A percentile compares a stretch with the other conserved stretches of the same genome.
Conservation (phyloP, 2,113 vertebrate species). For the Gasterosteus nipponicus region DNA sequence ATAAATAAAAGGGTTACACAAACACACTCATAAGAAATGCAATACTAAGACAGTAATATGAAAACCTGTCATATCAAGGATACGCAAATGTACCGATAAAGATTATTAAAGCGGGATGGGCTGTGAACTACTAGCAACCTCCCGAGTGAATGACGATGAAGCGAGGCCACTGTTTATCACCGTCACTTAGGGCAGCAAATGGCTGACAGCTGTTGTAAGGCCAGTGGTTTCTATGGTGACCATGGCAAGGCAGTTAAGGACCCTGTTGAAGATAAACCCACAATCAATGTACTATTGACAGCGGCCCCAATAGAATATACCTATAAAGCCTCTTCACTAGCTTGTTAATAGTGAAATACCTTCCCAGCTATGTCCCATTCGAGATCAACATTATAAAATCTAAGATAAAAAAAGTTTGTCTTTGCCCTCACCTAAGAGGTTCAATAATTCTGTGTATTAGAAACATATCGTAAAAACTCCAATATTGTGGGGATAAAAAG, state of each 20-base stretch:
- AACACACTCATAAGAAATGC: slow-evolving; percentile 28
- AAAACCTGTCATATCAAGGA: slow-evolving; percentile 36
- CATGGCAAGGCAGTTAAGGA: slow-evolving; percentile 26
- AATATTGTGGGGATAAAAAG: not conserved
- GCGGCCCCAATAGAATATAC: not conserved
- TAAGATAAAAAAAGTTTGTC: not conserved
- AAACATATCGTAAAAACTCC: not conserved
- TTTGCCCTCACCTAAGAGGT: not conserved
- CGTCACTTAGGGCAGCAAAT: slow-evolving; percentile 44
- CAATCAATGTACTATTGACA: slow-evolving; percentile 2
- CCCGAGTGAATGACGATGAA: slow-evolving; percentile 40
- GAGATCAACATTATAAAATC: not conserved
- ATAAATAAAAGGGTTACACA: slow-evolving; percentile 34
- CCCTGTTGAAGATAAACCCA: slow-evolving; percentile 10
- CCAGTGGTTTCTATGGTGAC: slow-evolving; percentile 47
- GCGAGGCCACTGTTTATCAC: slow-evolving; percentile 55
- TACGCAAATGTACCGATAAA: slow-evolving; percentile 39
- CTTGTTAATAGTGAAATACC: not conserved
- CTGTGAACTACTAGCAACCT: slow-evolving; percentile 51
- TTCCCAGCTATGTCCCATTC: not conserved
- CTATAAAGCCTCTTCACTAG: not conserved
- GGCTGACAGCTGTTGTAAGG: slow-evolving; percentile 52
- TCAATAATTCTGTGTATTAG: not conserved
- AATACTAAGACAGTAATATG: slow-evolving; percentile 19
- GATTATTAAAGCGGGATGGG: slow-evolving; percentile 16